Evolutionary conservation across 2,797 vertebrate species (phyloP), one percentile per base, ranked within the genome.

Genomic region (Amphiprion clarkii): DNA sequence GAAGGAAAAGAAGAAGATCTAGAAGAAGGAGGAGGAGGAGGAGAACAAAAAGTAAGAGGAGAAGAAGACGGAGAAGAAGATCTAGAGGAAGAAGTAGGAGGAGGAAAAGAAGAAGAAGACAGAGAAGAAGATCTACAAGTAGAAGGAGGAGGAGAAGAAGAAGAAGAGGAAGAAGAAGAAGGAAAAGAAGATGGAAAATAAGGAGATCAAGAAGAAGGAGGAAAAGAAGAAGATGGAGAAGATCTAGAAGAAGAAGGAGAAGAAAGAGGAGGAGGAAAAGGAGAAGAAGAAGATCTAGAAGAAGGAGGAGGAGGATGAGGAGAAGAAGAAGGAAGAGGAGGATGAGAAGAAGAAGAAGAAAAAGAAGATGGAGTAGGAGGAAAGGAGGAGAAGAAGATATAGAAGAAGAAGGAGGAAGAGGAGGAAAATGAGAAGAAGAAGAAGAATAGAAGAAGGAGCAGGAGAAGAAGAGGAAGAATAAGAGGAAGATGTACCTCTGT

Each of bases 401-500:
- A 16, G 27, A 4, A 36, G 58, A 11, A 68, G 25, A 67, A 21
- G 21, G 58, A 48, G 53, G 16, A 9, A 2, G 23, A 23, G 40
- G 67, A 12, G 17, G 10, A 25, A 16, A 25, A 9, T 39, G 62
- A 16, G 21, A 6, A 36, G 76, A 10, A 69, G n/a, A 60, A 9
- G 21, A 46, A 42, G 17, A 5, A 23, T 1, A 55, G 54, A 80
- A 9, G 21, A 53, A 42, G 6, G 4, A 44, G 14, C 40, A n/a
- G 21, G 62, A 52, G 56, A 27, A n/a, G 44, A n/a, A 58, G 39
- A n/a, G 6, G 33, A 67, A 12, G 17, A 9, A 25, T 16, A 40
- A 29, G 11, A 67, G 88, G 90, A 59, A 87, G 71, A 83, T 96
- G 95, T 99, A 99, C 98, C 98, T 99, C 98, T 87, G 98, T 99